Base-by-base conservation (phyloP, 2,113 vertebrate species). In the Rhinichthys klamathensis region DNA sequence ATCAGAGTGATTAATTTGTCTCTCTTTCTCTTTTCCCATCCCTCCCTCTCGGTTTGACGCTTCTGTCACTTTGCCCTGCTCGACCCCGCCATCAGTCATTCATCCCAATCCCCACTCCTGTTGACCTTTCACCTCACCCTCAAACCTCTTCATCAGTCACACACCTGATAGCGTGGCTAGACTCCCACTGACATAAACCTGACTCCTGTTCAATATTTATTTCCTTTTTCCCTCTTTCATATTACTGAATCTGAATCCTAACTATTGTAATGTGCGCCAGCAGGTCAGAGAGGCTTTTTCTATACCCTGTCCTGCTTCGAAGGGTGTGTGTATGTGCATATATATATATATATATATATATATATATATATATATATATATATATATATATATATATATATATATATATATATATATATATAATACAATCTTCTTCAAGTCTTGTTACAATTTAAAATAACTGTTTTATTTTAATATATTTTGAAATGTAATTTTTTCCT, bases 1-100 rank as follows among this genome's bases (percentile, higher is more conserved):
- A 86, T 86, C 84, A 80, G 80, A 70, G 84, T 84, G 85, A 86
- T 88, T 88, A 86, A 88, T 86, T 88, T 86, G 81, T 65, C 83
- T 44, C 25, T 61, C 38, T 67, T 79, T 61, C 67, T 84, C 69
- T 86, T 38, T 49, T 23, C 76, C 25, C 49, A 21, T 75, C 79
- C 46, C 23, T 41, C n/a, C n/a, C 21, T 65, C 46, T 80, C 32
- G 56, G 61, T 83, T 70, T 75, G 54, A 86, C 21, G 56, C 84
- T 69, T 77, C 79, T 83, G 87, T 86, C 69, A 80, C 65, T 83
- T 81, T 76, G 72, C 63, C 54, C 72, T 21, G 15, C 77, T 81
- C n/a, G 79, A 82, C 85, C 79, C 83, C 38, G 11, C 82, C 81
- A 88, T 88, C 87, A 84, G 82, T 88, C 88, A 89, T 87, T 83